phyloP scores from a whole-genome alignment of 2,797 vertebrate species.

The Pangasius larnaudii region DNA sequence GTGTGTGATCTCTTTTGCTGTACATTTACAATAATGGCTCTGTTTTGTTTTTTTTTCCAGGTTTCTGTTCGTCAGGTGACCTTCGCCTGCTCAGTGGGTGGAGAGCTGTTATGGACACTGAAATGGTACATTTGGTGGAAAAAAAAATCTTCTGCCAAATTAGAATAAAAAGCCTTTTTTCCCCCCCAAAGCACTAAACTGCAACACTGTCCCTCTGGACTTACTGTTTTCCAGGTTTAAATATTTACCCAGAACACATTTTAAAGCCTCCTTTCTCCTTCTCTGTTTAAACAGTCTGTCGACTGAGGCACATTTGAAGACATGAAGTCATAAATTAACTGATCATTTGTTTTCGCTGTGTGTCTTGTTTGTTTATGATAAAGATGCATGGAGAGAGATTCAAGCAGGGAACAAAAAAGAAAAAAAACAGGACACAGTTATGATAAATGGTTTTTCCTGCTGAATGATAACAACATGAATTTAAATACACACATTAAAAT shows the following conservation, averaged over 20 bases:
- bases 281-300: conserved; percentile 20
- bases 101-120: not conserved
- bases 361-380: conserved; percentile 14
- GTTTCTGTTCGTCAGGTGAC: conserved; percentile 18
- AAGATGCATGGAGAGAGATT: conserved; percentile 10
- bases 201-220: not conserved
- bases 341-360: not conserved
- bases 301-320: not conserved
- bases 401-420: not conserved
- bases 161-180: conserved; percentile 17
- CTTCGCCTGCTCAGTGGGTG: conserved; percentile 18
- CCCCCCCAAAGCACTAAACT: not conserved
- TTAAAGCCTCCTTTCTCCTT: not conserved
- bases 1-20: not conserved
- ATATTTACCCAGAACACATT: conserved; percentile 17
- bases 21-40: conserved; percentile 8
- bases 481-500: not conserved
- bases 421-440: not conserved
- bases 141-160: not conserved
- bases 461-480: not conserved
- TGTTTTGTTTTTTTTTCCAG: not conserved
- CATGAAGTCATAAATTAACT: not conserved
- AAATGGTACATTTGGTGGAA: conserved; percentile 2
- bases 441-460: not conserved
- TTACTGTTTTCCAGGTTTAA: not conserved